Base-by-base conservation (phyloP, 1,140 invertebrate species). In the Bombus picipes region DNA sequence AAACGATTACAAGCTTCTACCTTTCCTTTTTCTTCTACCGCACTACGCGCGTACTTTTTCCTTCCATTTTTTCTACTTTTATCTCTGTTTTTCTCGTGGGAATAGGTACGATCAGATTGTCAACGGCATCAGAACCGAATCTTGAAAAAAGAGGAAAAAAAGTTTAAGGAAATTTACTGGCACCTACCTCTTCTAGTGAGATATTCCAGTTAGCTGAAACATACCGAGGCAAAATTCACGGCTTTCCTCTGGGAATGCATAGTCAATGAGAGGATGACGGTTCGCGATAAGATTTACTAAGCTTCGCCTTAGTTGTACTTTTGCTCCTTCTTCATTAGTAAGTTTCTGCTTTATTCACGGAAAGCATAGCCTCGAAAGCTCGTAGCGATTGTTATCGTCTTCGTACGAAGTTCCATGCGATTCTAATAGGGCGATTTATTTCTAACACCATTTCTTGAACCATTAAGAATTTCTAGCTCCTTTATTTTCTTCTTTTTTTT, bases 231-330 rank as follows among this genome's bases (percentile, higher is more conserved):
- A 53, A 77, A 43, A 82, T 57, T n/a, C 71, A 82, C 78, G 32
- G 78, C 53, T 88, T 79, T 75, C 15, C 74, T 18, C 34, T 37
- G 25, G 80, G 83, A 87, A 88, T 86, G 89, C 86, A 90, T 90
- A 90, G 76, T 88, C 83, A 90, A 90, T 90, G 89, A 90, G 72
- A 76, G 59, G 86, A 88, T 43, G 57, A 87, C 28, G 57, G 65
- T 39, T 47, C 68, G 25, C 53, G 79, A 85, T 87, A 71, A 81
- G 10, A 66, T 87, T 65, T 76, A 18, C 32, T 37, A 70, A 70
- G 37, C 79, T 66, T 62, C 57, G 59, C 41, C 65, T 87, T 39
- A 43, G 68, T 57, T 77, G 72, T 34, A 28, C 34, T 53, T 73
- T 70, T 70, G 37, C 22, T 81, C 84, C 59, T 72, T 81, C 74